Evolutionary conservation across 2,113 vertebrate species (phyloP).

Genomic region (Syngnathoides biaculeatus): DNA sequence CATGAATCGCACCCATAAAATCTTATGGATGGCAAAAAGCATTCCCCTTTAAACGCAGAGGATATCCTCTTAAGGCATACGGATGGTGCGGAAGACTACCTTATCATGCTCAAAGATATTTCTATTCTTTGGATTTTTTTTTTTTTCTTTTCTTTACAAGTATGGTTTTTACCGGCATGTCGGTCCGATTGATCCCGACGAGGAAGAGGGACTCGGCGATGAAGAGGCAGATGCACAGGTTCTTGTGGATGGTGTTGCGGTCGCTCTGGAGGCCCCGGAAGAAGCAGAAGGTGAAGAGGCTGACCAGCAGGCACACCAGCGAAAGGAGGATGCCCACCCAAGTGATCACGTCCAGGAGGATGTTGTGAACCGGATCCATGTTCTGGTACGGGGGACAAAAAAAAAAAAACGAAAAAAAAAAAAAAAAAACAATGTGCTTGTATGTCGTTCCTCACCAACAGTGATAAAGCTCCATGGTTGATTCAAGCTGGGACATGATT

Average conservation of each 20-base stretch:
- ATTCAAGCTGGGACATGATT: neutral
- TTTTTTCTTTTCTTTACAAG: too few species aligned
- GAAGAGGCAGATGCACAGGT: conserved; percentile 94
- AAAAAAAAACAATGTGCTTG: neutral
- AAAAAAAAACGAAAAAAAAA: conserved; percentile 6
- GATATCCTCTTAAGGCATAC: neutral
- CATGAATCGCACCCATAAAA: conserved; percentile 58
- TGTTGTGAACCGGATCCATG: conserved; percentile 84
- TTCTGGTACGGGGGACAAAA: conserved; percentile 79
- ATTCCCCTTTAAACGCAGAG: conserved; percentile 20
- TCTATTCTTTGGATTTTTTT: too few species aligned
- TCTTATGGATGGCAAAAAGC: conserved; percentile 54
- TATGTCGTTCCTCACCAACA: neutral
- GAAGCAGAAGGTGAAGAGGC: conserved; percentile 99
- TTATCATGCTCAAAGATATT: neutral
- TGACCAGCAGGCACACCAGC: conserved; percentile 95
- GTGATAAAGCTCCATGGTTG: neutral
- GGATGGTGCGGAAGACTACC: neutral
- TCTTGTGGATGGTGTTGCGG: conserved; percentile 98
- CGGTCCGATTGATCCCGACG: conserved; percentile 92
- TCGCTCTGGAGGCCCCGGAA: conserved; percentile 97
- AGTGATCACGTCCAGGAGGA: conserved; percentile 93
- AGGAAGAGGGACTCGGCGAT: conserved; percentile 96
- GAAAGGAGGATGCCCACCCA: conserved; percentile 99
- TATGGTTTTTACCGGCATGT: conserved; percentile 87